A percentile compares a stretch with the other conserved stretches of the same genome.
phyloP scores from a whole-genome alignment of 2,888 invertebrate genomes.

The Saturnia pavonia region DNA sequence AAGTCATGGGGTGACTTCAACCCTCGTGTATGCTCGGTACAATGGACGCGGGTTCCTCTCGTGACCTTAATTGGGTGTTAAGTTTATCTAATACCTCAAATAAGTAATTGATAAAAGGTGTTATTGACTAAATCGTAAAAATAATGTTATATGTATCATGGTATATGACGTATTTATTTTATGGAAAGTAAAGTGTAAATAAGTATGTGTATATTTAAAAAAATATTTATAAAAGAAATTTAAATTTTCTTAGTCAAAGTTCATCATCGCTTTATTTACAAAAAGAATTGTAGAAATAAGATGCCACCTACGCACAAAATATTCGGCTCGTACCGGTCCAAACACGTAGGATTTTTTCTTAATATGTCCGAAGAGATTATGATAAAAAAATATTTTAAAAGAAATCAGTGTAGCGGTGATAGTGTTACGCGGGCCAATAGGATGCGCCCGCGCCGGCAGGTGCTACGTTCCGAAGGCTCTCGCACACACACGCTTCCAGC shows the following conservation, averaged over 20 bases:
- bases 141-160: not conserved
- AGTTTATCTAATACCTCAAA: conserved; percentile 1
- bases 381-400: conserved; percentile 74
- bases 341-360: conserved; percentile 78
- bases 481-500: conserved; percentile 66
- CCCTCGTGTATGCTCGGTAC: conserved; percentile 40
- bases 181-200: no score
- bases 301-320: conserved; percentile 79
- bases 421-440: conserved; percentile 71
- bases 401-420: conserved; percentile 82
- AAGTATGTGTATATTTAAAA: no score
- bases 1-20: conserved; percentile 56
- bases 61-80: conserved; percentile 37
- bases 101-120: not conserved
- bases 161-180: no score
- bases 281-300: conserved; percentile 67
- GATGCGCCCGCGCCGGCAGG: conserved; percentile 76
- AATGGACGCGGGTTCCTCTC: conserved; percentile 54
- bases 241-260: conserved; percentile 29
- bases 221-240: not conserved
- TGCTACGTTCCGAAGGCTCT: conserved; percentile 65
- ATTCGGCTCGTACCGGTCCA: conserved; percentile 73
- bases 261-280: conserved; percentile 73
- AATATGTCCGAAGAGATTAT: conserved; percentile 71
- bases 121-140: not conserved